Percentiles rank a stretch among this genome's conserved stretches.
Conservation (phyloP, 2,888 invertebrate genomes). For the Cantharis lateralis region DNA sequence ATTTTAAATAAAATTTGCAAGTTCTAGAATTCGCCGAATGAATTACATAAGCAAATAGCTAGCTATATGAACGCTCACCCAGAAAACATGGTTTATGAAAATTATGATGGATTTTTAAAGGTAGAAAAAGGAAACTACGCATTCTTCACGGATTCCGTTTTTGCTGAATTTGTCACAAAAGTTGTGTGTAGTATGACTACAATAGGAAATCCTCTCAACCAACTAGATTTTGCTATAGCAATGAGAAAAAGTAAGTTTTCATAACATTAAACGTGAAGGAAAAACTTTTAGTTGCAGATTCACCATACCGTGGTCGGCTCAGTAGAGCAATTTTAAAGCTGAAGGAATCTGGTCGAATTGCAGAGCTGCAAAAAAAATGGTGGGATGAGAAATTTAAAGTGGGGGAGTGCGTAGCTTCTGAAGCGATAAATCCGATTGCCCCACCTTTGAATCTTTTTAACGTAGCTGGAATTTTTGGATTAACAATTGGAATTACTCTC, state of each 20-base stretch:
- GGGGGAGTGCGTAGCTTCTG: constrained; percentile 61
- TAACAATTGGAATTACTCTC: constrained; percentile 68
- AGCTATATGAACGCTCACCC: constrained; percentile 44
- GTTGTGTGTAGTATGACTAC: constrained; percentile 74
- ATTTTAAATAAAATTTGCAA: neutral
- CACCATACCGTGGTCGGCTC: constrained; percentile 69
- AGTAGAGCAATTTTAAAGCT: constrained; percentile 74
- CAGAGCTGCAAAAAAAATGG: constrained; percentile 74
- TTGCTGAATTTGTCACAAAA: constrained; percentile 82
- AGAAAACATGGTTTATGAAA: constrained; percentile 48
- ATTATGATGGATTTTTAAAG: constrained; percentile 43
- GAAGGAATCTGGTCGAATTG: constrained; percentile 74
- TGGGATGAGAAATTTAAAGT: constrained; percentile 76
- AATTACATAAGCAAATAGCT: constrained; percentile 42
- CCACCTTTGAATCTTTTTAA: constrained; percentile 68
- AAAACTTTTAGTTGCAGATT: constrained; percentile 49
- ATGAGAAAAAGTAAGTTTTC: constrained; percentile 43
- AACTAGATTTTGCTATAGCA: constrained; percentile 59
- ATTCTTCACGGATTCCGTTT: constrained; percentile 60
- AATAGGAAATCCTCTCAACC: constrained; percentile 73
- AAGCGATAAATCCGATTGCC: constrained; percentile 26
- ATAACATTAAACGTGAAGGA: neutral
- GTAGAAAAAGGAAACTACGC: constrained; percentile 44
- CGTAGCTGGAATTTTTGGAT: constrained; percentile 79
- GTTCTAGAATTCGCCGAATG: constrained; percentile 29